These are phyloP conservation scores for Mobula hypostoma DNA, from an alignment of 2,113 vertebrate genomes.

Conservation along the genomic window DNA sequence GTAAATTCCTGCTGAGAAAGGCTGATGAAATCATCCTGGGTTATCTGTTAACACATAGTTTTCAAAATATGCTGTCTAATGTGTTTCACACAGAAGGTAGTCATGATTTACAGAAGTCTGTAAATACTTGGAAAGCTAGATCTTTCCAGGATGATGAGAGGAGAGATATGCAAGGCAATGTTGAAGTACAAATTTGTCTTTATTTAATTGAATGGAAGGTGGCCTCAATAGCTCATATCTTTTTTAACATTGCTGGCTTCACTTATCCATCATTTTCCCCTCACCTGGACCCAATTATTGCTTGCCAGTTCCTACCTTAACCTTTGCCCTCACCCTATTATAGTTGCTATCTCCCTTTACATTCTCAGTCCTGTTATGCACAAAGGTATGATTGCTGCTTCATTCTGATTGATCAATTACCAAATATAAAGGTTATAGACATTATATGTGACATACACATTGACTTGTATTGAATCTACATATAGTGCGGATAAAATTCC, in stretches of 20 bases:
- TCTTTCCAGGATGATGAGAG: too few species aligned
- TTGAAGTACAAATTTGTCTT: too few species aligned
- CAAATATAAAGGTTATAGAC: neutral
- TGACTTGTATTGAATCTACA: neutral
- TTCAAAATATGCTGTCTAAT: neutral
- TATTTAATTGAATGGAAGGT: too few species aligned
- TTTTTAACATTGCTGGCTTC: too few species aligned
- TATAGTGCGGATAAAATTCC: neutral
- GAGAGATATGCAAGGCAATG: too few species aligned
- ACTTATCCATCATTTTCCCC: too few species aligned
- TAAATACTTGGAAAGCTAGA: neutral
- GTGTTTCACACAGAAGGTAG: neutral
- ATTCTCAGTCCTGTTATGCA: too few species aligned
- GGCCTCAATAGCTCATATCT: too few species aligned
- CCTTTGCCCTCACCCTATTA: too few species aligned
- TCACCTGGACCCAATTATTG: too few species aligned
- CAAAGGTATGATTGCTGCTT: neutral
- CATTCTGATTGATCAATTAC: neutral
- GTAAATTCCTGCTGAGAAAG: neutral
- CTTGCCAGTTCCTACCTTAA: too few species aligned
- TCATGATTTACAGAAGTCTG: neutral
- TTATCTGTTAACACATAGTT: neutral
- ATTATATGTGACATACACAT: neutral
- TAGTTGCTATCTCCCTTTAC: too few species aligned
- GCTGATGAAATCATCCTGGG: neutral